Evolutionary conservation across 2,797 vertebrate species (phyloP), one percentile per base, ranked within the genome.

Genomic region (Phrynocephalus forsythii): DNA sequence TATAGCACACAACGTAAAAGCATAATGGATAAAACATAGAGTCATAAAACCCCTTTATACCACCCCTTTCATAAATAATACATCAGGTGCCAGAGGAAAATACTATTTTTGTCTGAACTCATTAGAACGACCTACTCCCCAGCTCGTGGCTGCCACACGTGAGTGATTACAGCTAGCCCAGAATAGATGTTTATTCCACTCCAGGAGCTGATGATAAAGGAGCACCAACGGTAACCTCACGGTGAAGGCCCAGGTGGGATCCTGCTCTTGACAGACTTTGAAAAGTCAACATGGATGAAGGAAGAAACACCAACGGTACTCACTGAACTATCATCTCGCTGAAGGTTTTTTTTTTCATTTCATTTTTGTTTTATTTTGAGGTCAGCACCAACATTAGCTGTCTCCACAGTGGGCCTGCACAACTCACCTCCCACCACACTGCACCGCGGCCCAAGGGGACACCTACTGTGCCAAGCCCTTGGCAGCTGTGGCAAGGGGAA

Each of bases 11-110:
- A 79, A 84, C 11, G 60, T 81, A 72, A 44, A 83, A 91, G 20
- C 67, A 78, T 69, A 69, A 50, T 63, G 44, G 48, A 79, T 85
- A 67, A 84, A 63, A 69, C 67, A 87, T 38, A 22, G 83, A 83
- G 66, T 24, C 11, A 87, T n/a, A 90, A 73, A 44, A 68, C 44
- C 50, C 50, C 68, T 84, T 48, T 66, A 80, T 20, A 13, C 81
- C 72, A 73, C 38, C 38, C 67, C 76, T 75, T 79, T 80, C 83
- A 89, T 89, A 89, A 89, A 89, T 89, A 86, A 89, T 89, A 83
- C 72, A 89, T 83, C 80, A 73, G 30, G 56, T 84, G 83, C 85
- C 76, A 75, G 68, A 83, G 76, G 76, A 83, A 86, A 89, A 69
- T 79, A 66, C 48, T 85, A 87, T 87, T 86, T 86, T 87, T 67